Conservation (phyloP, 2,888 invertebrate species). For the Drosophila buzzatii region DNA sequence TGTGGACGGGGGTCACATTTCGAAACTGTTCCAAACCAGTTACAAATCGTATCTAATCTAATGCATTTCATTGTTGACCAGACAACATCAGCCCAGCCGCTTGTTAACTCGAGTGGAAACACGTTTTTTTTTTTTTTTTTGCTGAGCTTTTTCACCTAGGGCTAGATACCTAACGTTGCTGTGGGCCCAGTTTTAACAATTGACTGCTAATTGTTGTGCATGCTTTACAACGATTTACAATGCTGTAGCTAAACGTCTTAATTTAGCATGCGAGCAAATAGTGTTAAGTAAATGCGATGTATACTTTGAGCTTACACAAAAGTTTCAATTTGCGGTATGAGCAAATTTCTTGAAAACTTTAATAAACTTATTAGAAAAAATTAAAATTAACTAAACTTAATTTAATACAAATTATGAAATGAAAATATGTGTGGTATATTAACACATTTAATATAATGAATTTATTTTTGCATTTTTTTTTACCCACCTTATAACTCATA, state of each 20-base stretch:
- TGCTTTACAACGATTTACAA: constrained; percentile 7
- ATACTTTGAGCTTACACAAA: background rate
- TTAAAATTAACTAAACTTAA: constrained; percentile 7
- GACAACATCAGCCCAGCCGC: constrained; percentile 1
- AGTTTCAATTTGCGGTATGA: background rate
- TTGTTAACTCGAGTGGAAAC: constrained; percentile 21
- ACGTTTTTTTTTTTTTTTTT: constrained; percentile 26
- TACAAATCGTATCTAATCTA: constrained; percentile 13
- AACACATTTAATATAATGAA: constrained; percentile 4
- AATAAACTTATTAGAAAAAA: background rate
- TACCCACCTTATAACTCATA: constrained; percentile 75
- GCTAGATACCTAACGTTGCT: constrained; percentile 24
- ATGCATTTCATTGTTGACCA: background rate
- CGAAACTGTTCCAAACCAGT: constrained; percentile 36
- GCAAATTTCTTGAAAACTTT: background rate
- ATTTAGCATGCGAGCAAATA: constrained; percentile 18
- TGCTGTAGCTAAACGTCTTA: constrained; percentile 18
- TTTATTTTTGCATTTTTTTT: constrained; percentile 19
- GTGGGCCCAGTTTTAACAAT: constrained; percentile 43
- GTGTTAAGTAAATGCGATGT: background rate
- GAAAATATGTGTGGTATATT: background rate
- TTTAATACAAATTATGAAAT: constrained; percentile 1
- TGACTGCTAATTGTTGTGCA: constrained; percentile 55
- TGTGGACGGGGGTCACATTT: background rate
- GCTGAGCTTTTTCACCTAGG: background rate